phyloP scores from a whole-genome alignment of 2,797 vertebrate genomes.

The Periophthalmus magnuspinnatus region DNA sequence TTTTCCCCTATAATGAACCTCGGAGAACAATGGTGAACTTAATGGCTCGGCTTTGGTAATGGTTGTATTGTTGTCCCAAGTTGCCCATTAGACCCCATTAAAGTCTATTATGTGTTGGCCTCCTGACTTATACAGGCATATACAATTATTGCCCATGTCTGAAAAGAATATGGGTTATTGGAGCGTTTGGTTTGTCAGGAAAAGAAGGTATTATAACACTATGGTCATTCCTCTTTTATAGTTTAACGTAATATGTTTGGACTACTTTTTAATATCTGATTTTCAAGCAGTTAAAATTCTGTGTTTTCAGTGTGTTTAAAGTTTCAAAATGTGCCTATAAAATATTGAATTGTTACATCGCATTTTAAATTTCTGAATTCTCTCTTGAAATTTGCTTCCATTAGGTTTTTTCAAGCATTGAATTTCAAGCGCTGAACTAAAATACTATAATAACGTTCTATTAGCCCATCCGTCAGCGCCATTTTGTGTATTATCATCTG shows the following conservation, averaged over 20 bases:
- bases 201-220: neutral
- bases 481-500: too few species aligned
- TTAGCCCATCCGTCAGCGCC: neutral
- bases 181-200: neutral
- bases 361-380: too few species aligned
- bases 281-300: too few species aligned
- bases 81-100: neutral
- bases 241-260: neutral
- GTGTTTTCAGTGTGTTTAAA: too few species aligned
- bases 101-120: neutral
- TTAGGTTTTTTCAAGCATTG: too few species aligned
- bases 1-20: conserved; percentile 40
- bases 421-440: too few species aligned
- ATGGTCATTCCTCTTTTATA: neutral
- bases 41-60: conserved; percentile 20
- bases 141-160: neutral
- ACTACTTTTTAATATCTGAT: too few species aligned
- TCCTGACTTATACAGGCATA: neutral
- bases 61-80: conserved; percentile 7
- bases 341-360: too few species aligned
- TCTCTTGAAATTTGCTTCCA: too few species aligned
- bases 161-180: neutral
- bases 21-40: conserved; percentile 20
- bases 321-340: too few species aligned
- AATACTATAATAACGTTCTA: too few species aligned